A percentile compares a stretch with the other conserved stretches of the same genome.
Evolutionary conservation across 2,888 invertebrate genomes (phyloP).

Genomic region (Lathronympha strigana): DNA sequence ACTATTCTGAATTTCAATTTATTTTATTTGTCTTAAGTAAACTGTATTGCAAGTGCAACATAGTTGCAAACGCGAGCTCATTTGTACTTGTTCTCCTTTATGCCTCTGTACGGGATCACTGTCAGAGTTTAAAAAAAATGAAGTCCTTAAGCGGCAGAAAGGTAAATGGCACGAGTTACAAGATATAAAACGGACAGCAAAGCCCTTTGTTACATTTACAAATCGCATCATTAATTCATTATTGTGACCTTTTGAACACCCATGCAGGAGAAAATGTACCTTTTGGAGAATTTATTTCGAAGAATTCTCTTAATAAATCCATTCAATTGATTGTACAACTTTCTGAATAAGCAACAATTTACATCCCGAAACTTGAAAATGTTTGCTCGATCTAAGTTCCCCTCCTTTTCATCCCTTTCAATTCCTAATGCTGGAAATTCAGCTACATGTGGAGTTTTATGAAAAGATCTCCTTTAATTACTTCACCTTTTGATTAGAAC

Average conservation of each 20-base stretch:
- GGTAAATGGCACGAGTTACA: no score
- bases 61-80: not conserved
- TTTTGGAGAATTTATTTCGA: not conserved
- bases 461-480: slow-evolving; percentile 38
- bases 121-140: no score
- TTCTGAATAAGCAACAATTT: slow-evolving; percentile 15
- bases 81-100: no score
- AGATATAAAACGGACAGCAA: no score
- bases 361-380: slow-evolving; percentile 22
- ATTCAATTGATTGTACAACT: not conserved
- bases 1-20: slow-evolving; percentile 12
- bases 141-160: no score
- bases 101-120: no score
- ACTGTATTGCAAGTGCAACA: not conserved
- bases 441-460: slow-evolving; percentile 17
- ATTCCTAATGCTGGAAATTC: slow-evolving; percentile 17
- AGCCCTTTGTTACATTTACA: no score
- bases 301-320: not conserved
- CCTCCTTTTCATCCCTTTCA: slow-evolving; percentile 29
- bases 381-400: slow-evolving; percentile 21
- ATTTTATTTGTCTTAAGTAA: slow-evolving; percentile 4
- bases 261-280: no score
- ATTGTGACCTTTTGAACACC: no score
- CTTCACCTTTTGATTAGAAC: slow-evolving; percentile 32
- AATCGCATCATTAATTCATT: no score